Evolutionary conservation across 2,113 vertebrate genomes (phyloP), one percentile per base, ranked within the genome.

Genomic region (Callipepla squamata): DNA sequence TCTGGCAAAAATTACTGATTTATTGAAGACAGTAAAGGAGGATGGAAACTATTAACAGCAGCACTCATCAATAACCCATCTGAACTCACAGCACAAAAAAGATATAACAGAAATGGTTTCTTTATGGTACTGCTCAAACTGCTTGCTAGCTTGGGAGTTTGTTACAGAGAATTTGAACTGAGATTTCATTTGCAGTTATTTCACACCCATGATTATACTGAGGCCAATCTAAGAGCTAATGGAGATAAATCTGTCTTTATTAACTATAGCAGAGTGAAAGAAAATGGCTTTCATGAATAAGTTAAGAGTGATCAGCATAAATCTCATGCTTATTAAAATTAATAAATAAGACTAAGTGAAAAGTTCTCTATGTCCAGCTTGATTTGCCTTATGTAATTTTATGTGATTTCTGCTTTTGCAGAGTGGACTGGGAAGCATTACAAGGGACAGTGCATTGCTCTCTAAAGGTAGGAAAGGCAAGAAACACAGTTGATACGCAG

Each of bases 111-210:
- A 83, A 92, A 65, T 8, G 28, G 11, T 78, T 36, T 63, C 61
- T 85, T 90, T 67, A 61, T 82, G 73, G 45, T 30, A 77, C 13
- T n/a, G 30, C 13, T 75, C 21, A 44, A 40, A 57, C 10, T 69
- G 25, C 42, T 63, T 55, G 34, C 30, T 74, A 58, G 32, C 65
- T 72, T 5, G 8, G 11, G 30, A 42, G 2, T 67, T 88, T 50
- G 62, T 40, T 36, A 13, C 2, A 7, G 47, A 82, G 32, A 40
- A 84, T 36, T 20, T 59, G 36, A 83, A 36, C 28, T 75, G 53
- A 88, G 40, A 76, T 58, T 94, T 92, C 40, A 84, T 90, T 86
- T 78, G 53, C 61, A 70, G 34, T 68, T 78, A 66, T 84, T 89
- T 80, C 38, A 80, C n/a, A 12, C 51, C 44, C 50, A 20, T 63